Evolutionary conservation across 2,797 vertebrate genomes (phyloP), one percentile per base, ranked within the genome.

Genomic region (Brachyalestes nurse): DNA sequence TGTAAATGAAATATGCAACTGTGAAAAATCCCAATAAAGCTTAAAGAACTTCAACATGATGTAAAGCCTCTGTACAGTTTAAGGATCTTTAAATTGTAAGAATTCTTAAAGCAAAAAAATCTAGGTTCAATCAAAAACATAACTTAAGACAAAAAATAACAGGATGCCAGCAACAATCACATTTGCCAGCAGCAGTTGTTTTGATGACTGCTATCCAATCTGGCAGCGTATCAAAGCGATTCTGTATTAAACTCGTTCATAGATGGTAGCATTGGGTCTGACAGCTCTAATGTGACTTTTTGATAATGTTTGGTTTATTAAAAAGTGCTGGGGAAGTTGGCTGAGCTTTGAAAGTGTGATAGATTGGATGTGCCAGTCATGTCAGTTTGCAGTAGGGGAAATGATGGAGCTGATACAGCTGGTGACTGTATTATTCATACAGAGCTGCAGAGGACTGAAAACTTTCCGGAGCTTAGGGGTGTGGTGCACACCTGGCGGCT

Each of bases 381-480:
- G 34, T 13, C 57, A 61, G 73, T 55, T 71, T 80, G 58, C 67
- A 83, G 57, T 38, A 81, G 73, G 84, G 75, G 60, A 82, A 66
- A 25, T 65, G 53, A 85, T 55, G 79, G 65, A 53, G 66, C 72
- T 75, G 49, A 83, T 75, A 79, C 85, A 89, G 75, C 82, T 83
- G 75, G 77, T 78, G 71, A 57, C 82, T 88, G 83, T 72, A 82
- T 86, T 86, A 89, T 90, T 70, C 81, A 88, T 85, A 82, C 13
- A 45, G 65, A 75, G 57, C 73, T 71, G 47, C 38, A 69, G 80
- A 82, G 71, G 77, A 84, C 67, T 49, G 77, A 51, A 87, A 83
- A 67, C 60, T 34, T 83, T 80, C 77, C 77, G 23, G 53, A 80
- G 60, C 80, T 73, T 57, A 65, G 71, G 62, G 71, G 45, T 13